Evolutionary conservation across 2,888 invertebrate species (phyloP).

Genomic region (Hermaeophaga mercurialis): DNA sequence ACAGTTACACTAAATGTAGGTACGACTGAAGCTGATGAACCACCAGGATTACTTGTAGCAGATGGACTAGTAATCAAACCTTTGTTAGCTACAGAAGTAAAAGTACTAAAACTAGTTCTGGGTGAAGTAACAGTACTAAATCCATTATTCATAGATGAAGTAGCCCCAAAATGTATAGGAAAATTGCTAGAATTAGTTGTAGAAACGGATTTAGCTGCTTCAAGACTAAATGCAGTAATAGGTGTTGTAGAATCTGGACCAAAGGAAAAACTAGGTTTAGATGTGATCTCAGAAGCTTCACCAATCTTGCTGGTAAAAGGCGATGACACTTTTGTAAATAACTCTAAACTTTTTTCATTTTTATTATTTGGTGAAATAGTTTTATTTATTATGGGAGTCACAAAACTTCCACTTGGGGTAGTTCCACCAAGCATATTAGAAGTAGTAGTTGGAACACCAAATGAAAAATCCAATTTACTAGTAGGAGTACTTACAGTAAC

Average conservation of each 20-base stretch:
- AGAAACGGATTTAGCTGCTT: constrained; percentile 4
- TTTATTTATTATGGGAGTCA: not conserved
- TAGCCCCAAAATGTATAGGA: constrained; percentile 5
- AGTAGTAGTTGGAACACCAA: not conserved
- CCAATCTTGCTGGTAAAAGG: not conserved
- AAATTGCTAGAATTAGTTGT: not conserved
- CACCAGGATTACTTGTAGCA: constrained; percentile 6
- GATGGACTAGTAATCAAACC: constrained; percentile 13
- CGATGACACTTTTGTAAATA: not conserved
- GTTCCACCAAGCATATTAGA: not conserved
- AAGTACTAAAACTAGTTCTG: constrained; percentile 2
- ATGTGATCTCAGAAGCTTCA: not conserved
- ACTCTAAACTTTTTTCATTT: not conserved
- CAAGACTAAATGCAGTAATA: constrained; percentile 3
- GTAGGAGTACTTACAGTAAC: constrained; percentile 3
- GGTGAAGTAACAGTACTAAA: constrained; percentile 14
- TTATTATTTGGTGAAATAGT: not conserved
- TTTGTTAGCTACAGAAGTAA: constrained; percentile 11
- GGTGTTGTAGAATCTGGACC: constrained; percentile 14
- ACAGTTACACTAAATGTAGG: constrained; percentile 1
- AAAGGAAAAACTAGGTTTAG: constrained; percentile 22
- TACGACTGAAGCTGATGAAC: not conserved
- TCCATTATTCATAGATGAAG: not conserved
- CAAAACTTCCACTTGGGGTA: not conserved
- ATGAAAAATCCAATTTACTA: not conserved